A percentile compares a stretch with the other conserved stretches of the same genome.
Evolutionary conservation across 1,140 invertebrate genomes (phyloP).

Genomic region (Caerostris darwini): DNA sequence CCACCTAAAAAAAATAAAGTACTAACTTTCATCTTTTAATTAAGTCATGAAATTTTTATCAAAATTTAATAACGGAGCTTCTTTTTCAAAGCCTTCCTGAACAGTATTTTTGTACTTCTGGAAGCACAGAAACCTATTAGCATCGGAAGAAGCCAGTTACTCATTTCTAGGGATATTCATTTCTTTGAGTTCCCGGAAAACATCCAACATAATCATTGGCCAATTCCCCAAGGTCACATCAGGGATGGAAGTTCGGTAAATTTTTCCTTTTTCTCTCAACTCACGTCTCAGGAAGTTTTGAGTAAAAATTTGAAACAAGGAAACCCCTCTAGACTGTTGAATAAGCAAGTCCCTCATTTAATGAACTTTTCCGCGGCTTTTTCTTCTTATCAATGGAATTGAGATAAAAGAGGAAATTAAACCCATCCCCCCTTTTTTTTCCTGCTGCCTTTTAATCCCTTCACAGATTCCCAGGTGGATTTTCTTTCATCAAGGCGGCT

Average conservation of each 20-base stretch:
- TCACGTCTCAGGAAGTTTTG: conserved; percentile 40
- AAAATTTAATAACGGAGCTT: conserved; percentile 36
- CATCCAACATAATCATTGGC: conserved; percentile 41
- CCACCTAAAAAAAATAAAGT: neutral
- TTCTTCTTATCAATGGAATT: conserved; percentile 57
- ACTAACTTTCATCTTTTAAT: conserved; percentile 17
- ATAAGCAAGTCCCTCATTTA: conserved; percentile 49
- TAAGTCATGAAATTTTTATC: conserved; percentile 53
- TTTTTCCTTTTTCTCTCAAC: conserved; percentile 28
- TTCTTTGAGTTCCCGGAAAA: neutral
- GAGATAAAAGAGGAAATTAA: conserved; percentile 59
- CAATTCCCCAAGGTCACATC: conserved; percentile 61
- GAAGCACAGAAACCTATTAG: conserved; percentile 34
- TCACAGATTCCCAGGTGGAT: conserved; percentile 20
- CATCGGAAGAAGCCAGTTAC: neutral
- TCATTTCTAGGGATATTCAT: conserved; percentile 35
- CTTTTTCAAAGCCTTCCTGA: neutral
- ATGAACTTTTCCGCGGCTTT: conserved; percentile 48
- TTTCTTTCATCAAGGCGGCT: conserved; percentile 29
- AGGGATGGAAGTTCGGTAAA: neutral
- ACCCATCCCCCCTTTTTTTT: neutral
- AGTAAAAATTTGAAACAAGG: conserved; percentile 22
- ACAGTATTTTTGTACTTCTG: neutral
- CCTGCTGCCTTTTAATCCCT: neutral
- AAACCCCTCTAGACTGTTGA: conserved; percentile 40